Evolutionary conservation across 2,888 invertebrate species (phyloP).

Genomic region (Allolobophora icterica): DNA sequence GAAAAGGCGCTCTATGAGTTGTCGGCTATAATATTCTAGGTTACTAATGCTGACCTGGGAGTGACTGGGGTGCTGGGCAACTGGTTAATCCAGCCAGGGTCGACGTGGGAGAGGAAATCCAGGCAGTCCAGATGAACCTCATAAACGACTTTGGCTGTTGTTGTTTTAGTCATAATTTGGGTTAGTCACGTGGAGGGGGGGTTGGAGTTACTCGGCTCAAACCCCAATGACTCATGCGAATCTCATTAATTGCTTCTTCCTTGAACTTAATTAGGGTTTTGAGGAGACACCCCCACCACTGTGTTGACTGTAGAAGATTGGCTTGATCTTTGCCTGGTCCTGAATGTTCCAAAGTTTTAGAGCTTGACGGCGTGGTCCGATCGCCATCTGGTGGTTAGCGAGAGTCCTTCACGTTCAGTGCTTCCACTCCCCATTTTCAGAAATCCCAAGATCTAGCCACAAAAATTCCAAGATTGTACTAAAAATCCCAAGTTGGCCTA

Average conservation of each 20-base stretch:
- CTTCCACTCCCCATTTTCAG: no score
- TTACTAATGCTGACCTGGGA: not conserved
- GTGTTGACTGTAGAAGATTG: not conserved
- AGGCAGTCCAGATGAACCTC: not conserved
- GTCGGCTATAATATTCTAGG: not conserved
- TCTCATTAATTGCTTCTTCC: conserved; percentile 2
- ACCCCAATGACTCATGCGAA: not conserved
- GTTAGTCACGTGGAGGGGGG: no score
- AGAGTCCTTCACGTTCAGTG: no score
- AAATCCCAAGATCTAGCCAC: no score
- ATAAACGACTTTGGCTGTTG: no score
- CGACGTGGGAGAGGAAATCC: not conserved
- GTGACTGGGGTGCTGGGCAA: not conserved
- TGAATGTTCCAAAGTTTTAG: no score
- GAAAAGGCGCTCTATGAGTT: no score
- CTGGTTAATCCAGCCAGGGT: not conserved
- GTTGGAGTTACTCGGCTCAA: not conserved
- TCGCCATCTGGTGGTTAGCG: no score
- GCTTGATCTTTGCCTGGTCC: not conserved
- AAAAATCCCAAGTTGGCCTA: no score
- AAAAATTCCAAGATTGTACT: no score
- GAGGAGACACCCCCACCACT: not conserved
- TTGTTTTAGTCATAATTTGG: not conserved
- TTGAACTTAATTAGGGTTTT: conserved; percentile 1
- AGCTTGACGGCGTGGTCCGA: no score